A percentile compares a stretch with the other conserved stretches of the same genome.
phyloP scores from a whole-genome alignment of 2,113 vertebrate species.

The Noctilio leporinus region DNA sequence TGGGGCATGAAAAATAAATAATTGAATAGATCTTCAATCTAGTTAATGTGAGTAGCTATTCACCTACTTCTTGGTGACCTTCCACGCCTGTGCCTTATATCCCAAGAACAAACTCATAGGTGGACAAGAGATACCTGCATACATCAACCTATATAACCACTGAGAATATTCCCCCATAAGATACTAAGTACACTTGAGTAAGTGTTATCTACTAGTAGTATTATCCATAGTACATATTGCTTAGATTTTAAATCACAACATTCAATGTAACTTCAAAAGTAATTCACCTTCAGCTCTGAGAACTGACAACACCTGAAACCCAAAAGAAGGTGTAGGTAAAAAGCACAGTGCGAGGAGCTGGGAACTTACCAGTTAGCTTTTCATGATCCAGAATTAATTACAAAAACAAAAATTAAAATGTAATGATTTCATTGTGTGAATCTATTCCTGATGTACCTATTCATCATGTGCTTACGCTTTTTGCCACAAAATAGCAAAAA shows the following conservation, averaged over 20 bases:
- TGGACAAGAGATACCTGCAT: neutral
- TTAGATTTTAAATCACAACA: slow-evolving; percentile 17
- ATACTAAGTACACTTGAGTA: neutral
- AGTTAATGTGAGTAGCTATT: neutral
- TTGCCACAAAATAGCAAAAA: slow-evolving; percentile 11
- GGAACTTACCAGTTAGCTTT: neutral
- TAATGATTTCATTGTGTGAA: slow-evolving; percentile 7
- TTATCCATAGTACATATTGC: neutral
- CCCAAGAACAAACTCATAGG: neutral
- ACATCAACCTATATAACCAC: neutral
- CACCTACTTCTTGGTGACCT: neutral
- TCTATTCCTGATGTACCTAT: neutral
- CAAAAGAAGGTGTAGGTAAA: neutral
- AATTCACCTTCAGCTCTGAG: neutral
- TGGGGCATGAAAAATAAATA: slow-evolving; percentile 25
- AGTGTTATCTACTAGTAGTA: neutral
- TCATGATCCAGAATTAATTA: slow-evolving; percentile 15
- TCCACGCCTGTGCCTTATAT: neutral
- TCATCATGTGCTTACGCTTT: neutral
- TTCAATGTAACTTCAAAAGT: slow-evolving; percentile 18
- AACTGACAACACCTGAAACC: neutral
- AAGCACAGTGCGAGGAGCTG: neutral
- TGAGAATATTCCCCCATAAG: neutral
- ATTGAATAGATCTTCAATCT: neutral
- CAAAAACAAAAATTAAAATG: neutral